Evolutionary conservation across 1,140 invertebrate species (phyloP).

Genomic region (Yoshiicerus persimilis): DNA sequence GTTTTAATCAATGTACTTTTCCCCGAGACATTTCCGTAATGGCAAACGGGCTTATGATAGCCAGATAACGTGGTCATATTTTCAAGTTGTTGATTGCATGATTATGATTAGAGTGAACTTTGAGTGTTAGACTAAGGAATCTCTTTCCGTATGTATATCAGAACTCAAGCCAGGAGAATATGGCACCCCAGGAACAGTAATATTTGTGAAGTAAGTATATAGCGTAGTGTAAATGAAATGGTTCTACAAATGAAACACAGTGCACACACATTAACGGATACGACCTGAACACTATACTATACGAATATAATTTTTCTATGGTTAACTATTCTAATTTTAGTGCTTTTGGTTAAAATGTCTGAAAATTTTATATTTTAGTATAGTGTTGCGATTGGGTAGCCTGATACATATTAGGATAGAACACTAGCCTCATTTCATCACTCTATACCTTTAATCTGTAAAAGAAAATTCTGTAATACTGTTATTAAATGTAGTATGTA

Average conservation of each 20-base stretch:
- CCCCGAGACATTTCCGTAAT: conserved; percentile 48
- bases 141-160: background rate
- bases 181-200: no score
- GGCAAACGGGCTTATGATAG: conserved; percentile 31
- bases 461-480: background rate
- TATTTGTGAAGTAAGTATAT: no score
- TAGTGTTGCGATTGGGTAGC: background rate
- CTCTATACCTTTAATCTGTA: background rate
- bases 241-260: background rate
- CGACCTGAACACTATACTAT: background rate
- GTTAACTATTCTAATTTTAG: background rate
- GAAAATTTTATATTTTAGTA: background rate
- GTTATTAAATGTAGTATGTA: background rate
- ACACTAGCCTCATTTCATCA: background rate
- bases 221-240: no score
- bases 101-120: conserved; percentile 15
- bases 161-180: background rate
- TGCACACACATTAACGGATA: background rate
- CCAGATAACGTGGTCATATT: conserved; percentile 32
- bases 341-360: background rate
- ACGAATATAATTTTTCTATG: background rate
- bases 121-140: background rate
- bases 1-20: conserved; percentile 44
- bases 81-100: conserved; percentile 46
- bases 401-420: background rate